Conservation (phyloP, 2,888 invertebrate genomes). For the Ormyrus nitidulus region DNA sequence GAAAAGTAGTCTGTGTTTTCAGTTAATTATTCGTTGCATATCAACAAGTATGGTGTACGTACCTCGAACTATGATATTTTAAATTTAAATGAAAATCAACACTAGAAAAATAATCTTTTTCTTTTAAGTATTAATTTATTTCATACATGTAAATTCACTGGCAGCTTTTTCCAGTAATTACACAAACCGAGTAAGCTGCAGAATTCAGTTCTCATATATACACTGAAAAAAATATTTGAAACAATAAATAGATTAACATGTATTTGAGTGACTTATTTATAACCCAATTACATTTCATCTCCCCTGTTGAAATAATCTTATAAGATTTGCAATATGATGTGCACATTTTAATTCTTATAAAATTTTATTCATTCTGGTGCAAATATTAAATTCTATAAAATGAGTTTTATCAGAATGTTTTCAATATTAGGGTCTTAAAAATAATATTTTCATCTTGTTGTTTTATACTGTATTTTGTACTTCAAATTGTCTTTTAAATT, state of each 20-base stretch:
- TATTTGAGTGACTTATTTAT: conserved; percentile 27
- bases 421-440: no score
- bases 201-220: conserved; percentile 61
- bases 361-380: no score
- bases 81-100: conserved; percentile 59
- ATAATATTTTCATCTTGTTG: no score
- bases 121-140: conserved; percentile 66
- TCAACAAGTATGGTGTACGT: conserved; percentile 63
- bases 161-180: conserved; percentile 64
- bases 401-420: no score
- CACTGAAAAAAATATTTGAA: conserved; percentile 60
- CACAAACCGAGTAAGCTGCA: conserved; percentile 58
- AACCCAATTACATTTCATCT: no score
- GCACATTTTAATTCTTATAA: no score
- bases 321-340: no score
- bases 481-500: no score
- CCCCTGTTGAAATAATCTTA: no score
- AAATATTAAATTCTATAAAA: no score
- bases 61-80: conserved; percentile 63
- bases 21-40: conserved; percentile 58
- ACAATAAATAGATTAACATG: conserved; percentile 60
- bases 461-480: no score
- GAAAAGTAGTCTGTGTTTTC: conserved; percentile 53
- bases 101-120: conserved; percentile 48
- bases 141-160: conserved; percentile 63